Evolutionary conservation across 92 coral and sea anemone species (phyloP).

Genomic region (Plumapathes pennacea): DNA sequence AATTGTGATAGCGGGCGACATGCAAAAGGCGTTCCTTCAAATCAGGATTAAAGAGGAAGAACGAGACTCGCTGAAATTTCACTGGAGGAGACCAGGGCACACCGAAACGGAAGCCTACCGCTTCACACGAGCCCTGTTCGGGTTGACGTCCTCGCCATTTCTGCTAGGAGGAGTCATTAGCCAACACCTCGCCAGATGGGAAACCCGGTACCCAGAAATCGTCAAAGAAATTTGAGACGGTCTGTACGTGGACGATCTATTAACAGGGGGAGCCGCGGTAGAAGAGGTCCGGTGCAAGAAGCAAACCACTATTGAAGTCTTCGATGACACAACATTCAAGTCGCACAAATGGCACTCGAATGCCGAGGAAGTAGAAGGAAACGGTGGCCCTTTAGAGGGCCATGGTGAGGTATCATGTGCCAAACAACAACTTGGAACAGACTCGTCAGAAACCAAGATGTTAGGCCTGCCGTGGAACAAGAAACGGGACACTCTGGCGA

Average conservation of each 20-base stretch:
- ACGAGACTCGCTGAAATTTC: slow-evolving; percentile 15
- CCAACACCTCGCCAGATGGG: slow-evolving; percentile 27
- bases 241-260: slow-evolving; percentile 55
- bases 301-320: slow-evolving; percentile 36
- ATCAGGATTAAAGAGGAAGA: slow-evolving; percentile 28
- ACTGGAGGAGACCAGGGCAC: slow-evolving; percentile 5
- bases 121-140: slow-evolving; percentile 47
- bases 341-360: slow-evolving; percentile 58
- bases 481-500: slow-evolving; percentile 11
- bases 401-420: slow-evolving; percentile 2
- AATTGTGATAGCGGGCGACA: slow-evolving; percentile 16
- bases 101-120: slow-evolving; percentile 10
- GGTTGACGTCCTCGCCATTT: too few species aligned
- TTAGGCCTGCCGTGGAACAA: slow-evolving; percentile 57
- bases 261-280: slow-evolving; percentile 23
- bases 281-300: slow-evolving; percentile 38
- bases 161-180: too few species aligned
- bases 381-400: not conserved
- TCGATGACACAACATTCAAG: slow-evolving; percentile 19
- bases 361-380: not conserved
- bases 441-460: slow-evolving; percentile 23
- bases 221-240: slow-evolving; percentile 23
- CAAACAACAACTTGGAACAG: slow-evolving; percentile 6
- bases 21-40: slow-evolving; percentile 43
- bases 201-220: slow-evolving; percentile 32